Evolutionary conservation across 92 coral and sea anemone species (phyloP).

Genomic region (Epizoanthus rinbou): DNA sequence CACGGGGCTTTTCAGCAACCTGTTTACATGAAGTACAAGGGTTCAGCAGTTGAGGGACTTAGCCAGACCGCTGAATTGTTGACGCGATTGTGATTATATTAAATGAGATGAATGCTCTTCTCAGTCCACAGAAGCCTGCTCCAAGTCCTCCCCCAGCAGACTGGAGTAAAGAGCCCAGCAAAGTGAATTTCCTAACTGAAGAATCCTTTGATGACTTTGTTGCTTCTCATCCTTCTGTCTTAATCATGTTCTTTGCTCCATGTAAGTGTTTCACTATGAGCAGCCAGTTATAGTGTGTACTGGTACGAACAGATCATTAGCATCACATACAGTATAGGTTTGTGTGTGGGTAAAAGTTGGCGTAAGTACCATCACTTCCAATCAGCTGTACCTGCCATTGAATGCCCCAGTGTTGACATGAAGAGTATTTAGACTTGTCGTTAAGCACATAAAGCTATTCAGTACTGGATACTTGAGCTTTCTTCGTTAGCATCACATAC

Average conservation of each 20-base stretch:
- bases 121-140: slow-evolving; percentile 85
- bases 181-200: slow-evolving; percentile 83
- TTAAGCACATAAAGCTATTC: too few relatives aligned
- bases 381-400: too few relatives aligned
- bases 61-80: too few relatives aligned
- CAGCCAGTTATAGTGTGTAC: background rate
- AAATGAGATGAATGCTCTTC: background rate
- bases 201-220: slow-evolving; percentile 72
- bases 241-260: slow-evolving; percentile 90
- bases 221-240: slow-evolving; percentile 69
- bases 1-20: too few relatives aligned
- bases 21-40: too few relatives aligned
- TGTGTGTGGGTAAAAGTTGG: too few relatives aligned
- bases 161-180: slow-evolving; percentile 91
- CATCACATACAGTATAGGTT: background rate
- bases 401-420: background rate
- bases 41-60: too few relatives aligned
- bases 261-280: slow-evolving; percentile 61
- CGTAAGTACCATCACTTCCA: background rate
- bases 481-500: background rate
- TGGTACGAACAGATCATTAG: background rate
- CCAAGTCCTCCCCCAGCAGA: slow-evolving; percentile 90
- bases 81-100: too few relatives aligned
- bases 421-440: background rate
- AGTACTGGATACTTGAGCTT: too few relatives aligned